phyloP scores from a whole-genome alignment of 2,797 vertebrate species.

The Netta rufina region DNA sequence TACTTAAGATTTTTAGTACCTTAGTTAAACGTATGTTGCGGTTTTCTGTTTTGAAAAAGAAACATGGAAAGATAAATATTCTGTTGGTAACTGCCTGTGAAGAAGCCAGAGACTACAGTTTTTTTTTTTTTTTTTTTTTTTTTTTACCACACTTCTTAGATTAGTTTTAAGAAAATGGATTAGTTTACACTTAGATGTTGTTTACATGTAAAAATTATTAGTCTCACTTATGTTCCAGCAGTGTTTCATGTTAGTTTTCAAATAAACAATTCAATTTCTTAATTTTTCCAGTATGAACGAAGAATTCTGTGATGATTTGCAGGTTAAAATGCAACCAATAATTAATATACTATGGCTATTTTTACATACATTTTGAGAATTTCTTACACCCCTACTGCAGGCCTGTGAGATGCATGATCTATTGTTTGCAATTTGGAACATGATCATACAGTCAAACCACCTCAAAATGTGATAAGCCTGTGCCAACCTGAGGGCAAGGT shows the following conservation, averaged over 20 bases:
- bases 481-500: neutral
- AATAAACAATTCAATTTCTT: neutral
- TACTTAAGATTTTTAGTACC: neutral
- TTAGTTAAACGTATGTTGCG: neutral
- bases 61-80: neutral
- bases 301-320: neutral
- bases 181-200: neutral
- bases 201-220: fast-evolving
- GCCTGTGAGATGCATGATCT: neutral
- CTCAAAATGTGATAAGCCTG: neutral
- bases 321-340: neutral
- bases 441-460: neutral
- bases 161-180: neutral
- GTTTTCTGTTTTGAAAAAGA: neutral
- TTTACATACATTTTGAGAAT: neutral
- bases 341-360: neutral
- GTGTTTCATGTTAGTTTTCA: neutral
- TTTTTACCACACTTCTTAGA: neutral
- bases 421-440: neutral
- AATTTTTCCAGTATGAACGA: neutral
- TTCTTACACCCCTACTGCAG: neutral
- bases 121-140: too few species aligned
- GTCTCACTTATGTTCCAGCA: neutral
- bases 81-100: neutral
- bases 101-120: neutral